These are phyloP conservation scores for Anoura caudifer DNA, from an alignment of 2,113 vertebrate genomes.

Conservation along the genomic window DNA sequence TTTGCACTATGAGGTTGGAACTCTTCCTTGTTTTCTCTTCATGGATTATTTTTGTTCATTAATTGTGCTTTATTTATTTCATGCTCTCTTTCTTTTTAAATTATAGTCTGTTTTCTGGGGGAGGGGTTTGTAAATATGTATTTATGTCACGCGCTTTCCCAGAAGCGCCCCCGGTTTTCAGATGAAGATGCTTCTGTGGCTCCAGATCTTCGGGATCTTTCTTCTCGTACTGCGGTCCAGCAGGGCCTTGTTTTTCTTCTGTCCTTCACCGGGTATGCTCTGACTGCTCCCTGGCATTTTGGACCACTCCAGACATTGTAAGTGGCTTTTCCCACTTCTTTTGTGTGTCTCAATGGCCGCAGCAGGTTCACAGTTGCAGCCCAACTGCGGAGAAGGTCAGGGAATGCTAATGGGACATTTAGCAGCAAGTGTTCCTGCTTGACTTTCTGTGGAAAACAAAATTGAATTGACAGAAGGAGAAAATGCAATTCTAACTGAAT, in stretches of 20 bases:
- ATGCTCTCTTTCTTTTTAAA: not conserved
- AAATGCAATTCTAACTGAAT: conserved; percentile 32
- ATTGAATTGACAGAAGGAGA: conserved; percentile 32
- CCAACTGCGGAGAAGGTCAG: conserved; percentile 77
- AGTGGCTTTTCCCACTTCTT: conserved; percentile 52
- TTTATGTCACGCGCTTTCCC: not conserved
- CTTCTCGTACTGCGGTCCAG: not conserved
- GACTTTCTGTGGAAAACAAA: conserved; percentile 58
- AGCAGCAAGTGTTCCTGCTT: conserved; percentile 55
- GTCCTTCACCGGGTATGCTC: not conserved
- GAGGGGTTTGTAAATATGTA: not conserved
- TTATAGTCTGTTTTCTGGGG: not conserved
- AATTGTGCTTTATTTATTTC: not conserved
- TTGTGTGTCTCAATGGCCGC: conserved; percentile 33
- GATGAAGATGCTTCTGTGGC: not conserved
- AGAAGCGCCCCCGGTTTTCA: not conserved
- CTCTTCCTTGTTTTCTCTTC: not conserved
- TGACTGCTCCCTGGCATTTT: conserved; percentile 42
- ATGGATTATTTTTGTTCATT: not conserved
- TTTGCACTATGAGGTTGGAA: not conserved
- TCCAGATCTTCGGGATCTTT: not conserved
- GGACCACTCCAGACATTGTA: conserved; percentile 22
- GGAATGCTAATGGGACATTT: conserved; percentile 82
- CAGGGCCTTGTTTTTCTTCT: not conserved
- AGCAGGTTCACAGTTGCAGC: conserved; percentile 65